These are phyloP conservation scores for Poicephalus gulielmi DNA, from an alignment of 2,113 vertebrate species.

Conservation along the genomic window DNA sequence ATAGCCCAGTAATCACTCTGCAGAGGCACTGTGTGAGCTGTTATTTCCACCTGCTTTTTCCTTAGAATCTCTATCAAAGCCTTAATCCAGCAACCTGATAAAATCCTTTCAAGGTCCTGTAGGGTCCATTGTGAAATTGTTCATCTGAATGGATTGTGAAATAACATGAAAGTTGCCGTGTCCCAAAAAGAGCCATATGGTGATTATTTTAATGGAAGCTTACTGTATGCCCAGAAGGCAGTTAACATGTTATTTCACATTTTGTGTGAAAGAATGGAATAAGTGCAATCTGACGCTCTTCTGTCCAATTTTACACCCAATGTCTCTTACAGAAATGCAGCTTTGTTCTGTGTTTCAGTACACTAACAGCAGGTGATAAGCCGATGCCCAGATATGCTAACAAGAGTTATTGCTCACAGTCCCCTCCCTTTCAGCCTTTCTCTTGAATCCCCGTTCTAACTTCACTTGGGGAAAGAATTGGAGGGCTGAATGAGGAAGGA, in stretches of 20 bases:
- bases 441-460: neutral
- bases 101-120: constrained; percentile 49
- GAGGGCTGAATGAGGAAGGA: neutral
- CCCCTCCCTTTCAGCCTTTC: neutral
- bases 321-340: constrained; percentile 25
- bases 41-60: constrained; percentile 57
- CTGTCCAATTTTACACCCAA: constrained; percentile 42
- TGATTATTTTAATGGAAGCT: constrained; percentile 59
- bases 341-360: constrained; percentile 37
- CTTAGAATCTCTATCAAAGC: constrained; percentile 39
- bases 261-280: constrained; percentile 56
- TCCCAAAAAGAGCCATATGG: constrained; percentile 54
- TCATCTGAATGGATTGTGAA: constrained; percentile 40
- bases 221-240: constrained; percentile 56
- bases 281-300: constrained; percentile 57
- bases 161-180: constrained; percentile 23
- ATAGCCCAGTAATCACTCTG: constrained; percentile 40
- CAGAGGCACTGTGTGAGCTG: neutral
- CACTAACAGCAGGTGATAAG: constrained; percentile 37
- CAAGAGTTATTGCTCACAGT: neutral
- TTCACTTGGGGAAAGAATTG: neutral
- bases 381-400: constrained; percentile 17
- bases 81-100: constrained; percentile 51
- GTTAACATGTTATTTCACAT: constrained; percentile 53
- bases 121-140: constrained; percentile 40